Evolutionary conservation across 2,113 vertebrate genomes (phyloP), one percentile per base, ranked within the genome.

Genomic region (Xyliphius kryptos): DNA sequence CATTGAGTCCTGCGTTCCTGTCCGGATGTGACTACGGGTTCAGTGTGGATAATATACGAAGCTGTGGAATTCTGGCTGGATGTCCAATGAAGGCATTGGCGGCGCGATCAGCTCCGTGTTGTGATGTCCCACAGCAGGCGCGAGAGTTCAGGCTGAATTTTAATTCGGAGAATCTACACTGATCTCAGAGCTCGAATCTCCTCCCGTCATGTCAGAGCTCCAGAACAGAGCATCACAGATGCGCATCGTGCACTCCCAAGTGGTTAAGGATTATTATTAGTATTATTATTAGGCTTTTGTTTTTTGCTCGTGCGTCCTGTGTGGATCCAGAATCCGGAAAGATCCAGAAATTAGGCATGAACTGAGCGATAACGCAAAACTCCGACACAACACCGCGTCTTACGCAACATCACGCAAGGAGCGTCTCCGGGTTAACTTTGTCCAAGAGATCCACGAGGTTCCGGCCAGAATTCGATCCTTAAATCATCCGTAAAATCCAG

Each of bases 1-100:
- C 85, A 84, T 86, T 76, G 71, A 83, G 69, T 80, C 75, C 70
- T 77, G 81, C 82, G 85, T 83, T 87, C 83, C 85, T 84, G 80
- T 38, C 44, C 38, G 15, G 48, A 43, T 38, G 50, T 2, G 66
- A 57, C 53, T 51, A 1, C 16, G n/a, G n/a, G n/a, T n/a, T n/a
- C n/a, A n/a, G n/a, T n/a, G n/a, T n/a, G n/a, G n/a, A n/a, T n/a
- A n/a, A n/a, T 19, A 22, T 15, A 26, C 54, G 50, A 55, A 36
- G 55, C 48, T 19, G 17, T n/a, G n/a, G n/a, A n/a, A n/a, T n/a
- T n/a, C n/a, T n/a, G n/a, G 43, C 38, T 56, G 61, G 59, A 48
- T 67, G 36, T n/a, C n/a, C n/a, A n/a, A n/a, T n/a, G n/a, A n/a
- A n/a, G n/a, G n/a, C n/a, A n/a, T n/a, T n/a, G n/a, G n/a, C n/a